Evolutionary conservation across 2,888 invertebrate genomes (phyloP), one percentile per base, ranked within the genome.

Genomic region (Matsumyia berberina): DNA sequence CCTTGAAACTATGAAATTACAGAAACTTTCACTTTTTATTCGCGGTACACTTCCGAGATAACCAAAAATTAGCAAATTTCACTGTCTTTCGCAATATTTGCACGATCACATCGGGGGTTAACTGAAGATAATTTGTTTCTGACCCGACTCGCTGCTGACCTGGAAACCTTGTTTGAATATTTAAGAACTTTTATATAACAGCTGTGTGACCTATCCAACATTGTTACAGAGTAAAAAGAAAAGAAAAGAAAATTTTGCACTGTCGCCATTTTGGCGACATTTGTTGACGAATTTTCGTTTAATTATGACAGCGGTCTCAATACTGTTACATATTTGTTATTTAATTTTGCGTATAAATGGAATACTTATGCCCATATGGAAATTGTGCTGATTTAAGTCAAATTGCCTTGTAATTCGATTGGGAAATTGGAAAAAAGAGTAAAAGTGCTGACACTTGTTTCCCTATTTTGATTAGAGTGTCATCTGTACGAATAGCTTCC

Each of bases 111-210:
- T 24, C 4, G 24, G 24, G 49, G 24, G 49, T 51, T 6, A 19
- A 24, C 4, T 24, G 24, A 24, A 19, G 24, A 5, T 17, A 17
- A 15, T 44, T 44, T 17, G 44, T 44, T 44, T 7, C 29, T 33
- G 17, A 11, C 12, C 42, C 7, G 11, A 55, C 33, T 49, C 12
- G 29, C 42, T 37, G 51, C 24, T 81, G 80, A 81, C 74, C 74
- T 33, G 69, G 3, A 81, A 76, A 81, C 80, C 80, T 76, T 69
- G 57, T 81, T 81, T 33, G 42, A 12, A 53, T 37, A 55, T 60
- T 66, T 53, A 53, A 57, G 67, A 74, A 69, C 55, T n/a, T 15
- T 69, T 74, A 69, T 74, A 57, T 69, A 74, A 79, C 35, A 8
- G n/a, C 49, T 58, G 39, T 60, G 24, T 46, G 69, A 77, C 77